Conservation (phyloP, 2,888 invertebrate genomes). For the Leptopilina syphax region DNA sequence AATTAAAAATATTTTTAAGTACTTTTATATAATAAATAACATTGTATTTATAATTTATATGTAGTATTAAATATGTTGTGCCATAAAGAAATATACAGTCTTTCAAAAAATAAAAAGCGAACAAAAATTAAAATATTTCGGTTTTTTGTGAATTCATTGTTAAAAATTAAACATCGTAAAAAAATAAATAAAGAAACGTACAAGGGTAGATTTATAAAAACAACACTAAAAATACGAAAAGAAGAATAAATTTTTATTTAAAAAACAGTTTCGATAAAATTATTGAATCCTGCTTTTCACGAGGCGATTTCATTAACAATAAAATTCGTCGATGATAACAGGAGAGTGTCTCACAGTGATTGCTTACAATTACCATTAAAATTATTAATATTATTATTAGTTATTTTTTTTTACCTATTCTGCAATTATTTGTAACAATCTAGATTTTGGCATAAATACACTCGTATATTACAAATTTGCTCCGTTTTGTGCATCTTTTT, state of each 20-base stretch:
- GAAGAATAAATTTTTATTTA: slow-evolving; percentile 31
- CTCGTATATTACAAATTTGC: slow-evolving; percentile 34
- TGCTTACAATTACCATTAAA: slow-evolving; percentile 22
- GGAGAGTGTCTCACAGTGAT: slow-evolving; percentile 19
- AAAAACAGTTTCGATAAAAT: slow-evolving; percentile 35
- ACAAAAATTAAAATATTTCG: no score
- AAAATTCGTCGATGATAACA: background rate
- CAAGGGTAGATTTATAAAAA: no score
- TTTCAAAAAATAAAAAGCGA: no score
- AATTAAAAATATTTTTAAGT: no score
- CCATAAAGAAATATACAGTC: background rate
- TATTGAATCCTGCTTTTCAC: slow-evolving; percentile 22
- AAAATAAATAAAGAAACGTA: no score
- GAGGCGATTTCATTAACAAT: slow-evolving; percentile 4
- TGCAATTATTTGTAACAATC: slow-evolving; percentile 40
- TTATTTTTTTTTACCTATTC: background rate
- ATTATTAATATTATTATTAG: no score
- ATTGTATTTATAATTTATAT: background rate
- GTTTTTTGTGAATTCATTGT: no score
- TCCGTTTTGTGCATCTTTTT: background rate
- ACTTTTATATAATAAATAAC: no score
- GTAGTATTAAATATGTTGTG: background rate
- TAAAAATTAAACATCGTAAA: background rate
- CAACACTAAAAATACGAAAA: background rate
- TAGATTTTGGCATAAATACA: slow-evolving; percentile 39